A percentile compares a stretch with the other conserved stretches of the same genome.
These are phyloP conservation scores for Cathartes aura DNA, from an alignment of 2,113 vertebrate species.

Conservation along the genomic window DNA sequence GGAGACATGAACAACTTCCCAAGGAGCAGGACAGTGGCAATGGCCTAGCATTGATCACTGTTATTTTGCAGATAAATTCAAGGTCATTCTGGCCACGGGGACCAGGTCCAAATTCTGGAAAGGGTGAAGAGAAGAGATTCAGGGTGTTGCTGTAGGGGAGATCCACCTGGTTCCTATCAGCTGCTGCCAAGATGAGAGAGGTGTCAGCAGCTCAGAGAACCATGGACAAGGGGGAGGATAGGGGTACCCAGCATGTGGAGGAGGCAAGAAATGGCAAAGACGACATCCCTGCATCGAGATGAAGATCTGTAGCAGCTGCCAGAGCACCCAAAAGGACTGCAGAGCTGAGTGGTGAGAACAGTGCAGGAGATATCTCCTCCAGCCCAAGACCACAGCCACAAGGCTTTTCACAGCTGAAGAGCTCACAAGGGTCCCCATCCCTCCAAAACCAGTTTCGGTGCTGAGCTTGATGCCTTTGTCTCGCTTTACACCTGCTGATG, in stretches of 20 bases:
- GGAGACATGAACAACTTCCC: background rate
- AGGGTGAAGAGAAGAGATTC: background rate
- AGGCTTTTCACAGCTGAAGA: background rate
- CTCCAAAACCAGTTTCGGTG: background rate
- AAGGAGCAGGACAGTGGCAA: background rate
- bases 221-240: background rate
- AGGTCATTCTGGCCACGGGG: accelerated
- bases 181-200: background rate
- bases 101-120: background rate
- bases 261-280: background rate
- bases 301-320: background rate
- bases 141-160: background rate
- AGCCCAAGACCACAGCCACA: background rate
- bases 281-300: background rate
- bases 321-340: background rate
- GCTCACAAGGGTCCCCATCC: background rate
- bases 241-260: background rate
- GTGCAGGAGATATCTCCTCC: background rate
- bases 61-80: background rate
- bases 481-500: background rate
- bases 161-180: background rate
- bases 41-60: background rate
- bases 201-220: background rate
- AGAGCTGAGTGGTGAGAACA: background rate
- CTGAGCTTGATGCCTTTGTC: background rate